Evolutionary conservation across 2,888 invertebrate genomes (phyloP).

Genomic region (Macaria liturata): DNA sequence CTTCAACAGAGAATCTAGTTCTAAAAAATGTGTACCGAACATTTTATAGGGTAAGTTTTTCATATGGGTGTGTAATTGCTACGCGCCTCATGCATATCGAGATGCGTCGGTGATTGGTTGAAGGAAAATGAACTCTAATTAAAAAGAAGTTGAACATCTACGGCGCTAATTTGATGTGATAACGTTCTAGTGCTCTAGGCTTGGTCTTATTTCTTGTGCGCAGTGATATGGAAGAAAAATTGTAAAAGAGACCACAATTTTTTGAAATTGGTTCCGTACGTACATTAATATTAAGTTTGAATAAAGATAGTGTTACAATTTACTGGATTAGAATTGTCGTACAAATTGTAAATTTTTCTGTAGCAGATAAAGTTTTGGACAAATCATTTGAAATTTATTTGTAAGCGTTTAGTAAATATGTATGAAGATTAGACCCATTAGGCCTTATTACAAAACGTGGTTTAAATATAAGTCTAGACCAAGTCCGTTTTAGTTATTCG

Average conservation of each 20-base stretch:
- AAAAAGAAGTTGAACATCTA: slow-evolving; percentile 63
- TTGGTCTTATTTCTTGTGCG: slow-evolving; percentile 49
- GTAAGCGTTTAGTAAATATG: too few species aligned
- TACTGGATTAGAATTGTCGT: too few species aligned
- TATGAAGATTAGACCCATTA: too few species aligned
- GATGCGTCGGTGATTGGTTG: slow-evolving; percentile 53
- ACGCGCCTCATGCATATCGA: slow-evolving; percentile 60
- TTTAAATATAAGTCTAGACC: too few species aligned
- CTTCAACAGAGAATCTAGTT: slow-evolving; percentile 42
- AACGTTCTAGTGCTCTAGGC: slow-evolving; percentile 52
- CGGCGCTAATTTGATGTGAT: slow-evolving; percentile 62
- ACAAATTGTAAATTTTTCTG: too few species aligned
- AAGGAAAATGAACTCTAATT: slow-evolving; percentile 65
- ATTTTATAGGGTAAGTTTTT: slow-evolving; percentile 66
- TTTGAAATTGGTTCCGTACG: slow-evolving; percentile 30
- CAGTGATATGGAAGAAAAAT: slow-evolving; percentile 41
- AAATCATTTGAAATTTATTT: too few species aligned
- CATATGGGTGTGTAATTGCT: slow-evolving; percentile 43
- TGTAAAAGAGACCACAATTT: slow-evolving; percentile 25
- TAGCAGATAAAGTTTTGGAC: too few species aligned
- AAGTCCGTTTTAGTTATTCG: too few species aligned
- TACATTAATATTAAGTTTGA: too few species aligned
- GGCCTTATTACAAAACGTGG: too few species aligned
- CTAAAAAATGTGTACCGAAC: slow-evolving; percentile 57
- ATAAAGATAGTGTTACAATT: too few species aligned